Evolutionary conservation across 2,888 invertebrate genomes (phyloP).

Genomic region (Pilophorus perplexus): DNA sequence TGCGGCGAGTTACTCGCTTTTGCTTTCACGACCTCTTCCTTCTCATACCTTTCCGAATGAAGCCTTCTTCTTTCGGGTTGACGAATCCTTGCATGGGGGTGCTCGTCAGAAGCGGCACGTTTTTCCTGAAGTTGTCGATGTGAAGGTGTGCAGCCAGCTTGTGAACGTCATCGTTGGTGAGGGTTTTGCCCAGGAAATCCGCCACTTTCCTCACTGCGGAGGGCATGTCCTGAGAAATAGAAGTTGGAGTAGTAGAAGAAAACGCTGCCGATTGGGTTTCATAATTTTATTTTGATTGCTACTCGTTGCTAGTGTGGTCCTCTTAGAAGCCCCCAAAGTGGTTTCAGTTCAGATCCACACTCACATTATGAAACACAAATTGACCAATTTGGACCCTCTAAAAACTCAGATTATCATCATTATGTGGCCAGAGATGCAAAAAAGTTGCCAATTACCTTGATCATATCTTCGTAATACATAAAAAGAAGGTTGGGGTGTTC

Average conservation of each 20-base stretch:
- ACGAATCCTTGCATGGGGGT: slow-evolving; percentile 61
- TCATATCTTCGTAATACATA: slow-evolving; percentile 76
- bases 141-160: slow-evolving; percentile 68
- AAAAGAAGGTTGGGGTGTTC: slow-evolving; percentile 69
- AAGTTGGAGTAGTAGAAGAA: background rate
- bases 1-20: too few relatives aligned
- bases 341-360: too few relatives aligned
- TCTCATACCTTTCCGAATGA: slow-evolving; percentile 65
- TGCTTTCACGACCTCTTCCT: too few relatives aligned
- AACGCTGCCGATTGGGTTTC: background rate
- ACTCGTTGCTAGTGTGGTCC: background rate
- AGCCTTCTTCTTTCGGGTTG: slow-evolving; percentile 60
- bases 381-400: too few relatives aligned
- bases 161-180: slow-evolving; percentile 60
- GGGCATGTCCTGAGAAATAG: slow-evolving; percentile 50
- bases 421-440: too few relatives aligned
- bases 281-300: background rate
- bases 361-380: too few relatives aligned
- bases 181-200: slow-evolving; percentile 61
- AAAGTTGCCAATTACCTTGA: too few relatives aligned
- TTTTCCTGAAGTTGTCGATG: slow-evolving; percentile 77
- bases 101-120: slow-evolving; percentile 73
- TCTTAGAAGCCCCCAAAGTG: background rate
- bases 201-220: slow-evolving; percentile 57
- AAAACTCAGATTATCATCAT: too few relatives aligned